Base-by-base conservation (phyloP, 2,797 vertebrate genomes). In the Tauraco hartlaubi region DNA sequence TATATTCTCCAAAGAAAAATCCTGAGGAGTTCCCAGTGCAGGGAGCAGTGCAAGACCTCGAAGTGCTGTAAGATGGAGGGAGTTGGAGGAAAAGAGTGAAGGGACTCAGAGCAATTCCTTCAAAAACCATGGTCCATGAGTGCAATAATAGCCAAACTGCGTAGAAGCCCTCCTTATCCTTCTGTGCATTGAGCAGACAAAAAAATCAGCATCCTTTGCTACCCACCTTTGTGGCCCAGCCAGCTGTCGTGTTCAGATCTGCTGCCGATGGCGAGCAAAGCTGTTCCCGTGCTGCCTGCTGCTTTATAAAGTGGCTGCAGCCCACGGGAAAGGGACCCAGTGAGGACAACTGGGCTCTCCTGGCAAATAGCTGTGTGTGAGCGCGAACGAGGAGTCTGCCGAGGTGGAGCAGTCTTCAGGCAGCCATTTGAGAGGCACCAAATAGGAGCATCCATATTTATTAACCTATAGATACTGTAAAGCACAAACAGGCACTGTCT, bases 101-200 rank as follows among this genome's bases (percentile, higher is more conserved):
- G 41, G 22, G 7, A 37, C 44, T 83, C 39, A 8, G 31, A 81
- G 15, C 11, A 75, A 41, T 49, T 59, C 28, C 35, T 85, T 71
- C 28, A 73, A 35, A 82, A 58, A 12, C 3, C 0, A 0, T 16
- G 15, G 9, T 18, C 35, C 39, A 37, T 26, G 25, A 8, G 0
- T 5, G 4, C 4, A n/a, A 13, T 4, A 17, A 19, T 29, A 58
- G 7, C 29, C 41, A 37, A 19, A 5, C 9, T 10, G 31, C 17
- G 6, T 3, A n/a, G 41, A 39, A 46, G 17, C 28, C 2, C 18
- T 61, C 31, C 46, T 74, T 20, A 54, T 21, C 62, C 51, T 26
- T 4, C 33, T 9, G 15, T 61, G 35, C 6, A 3, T 12, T 3
- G 33, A 37, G 41, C n/a, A 29, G 55, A 4, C 41, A 54, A 55